Evolutionary conservation across 2,888 invertebrate genomes (phyloP).

Genomic region (Hydropsyche betteni): DNA sequence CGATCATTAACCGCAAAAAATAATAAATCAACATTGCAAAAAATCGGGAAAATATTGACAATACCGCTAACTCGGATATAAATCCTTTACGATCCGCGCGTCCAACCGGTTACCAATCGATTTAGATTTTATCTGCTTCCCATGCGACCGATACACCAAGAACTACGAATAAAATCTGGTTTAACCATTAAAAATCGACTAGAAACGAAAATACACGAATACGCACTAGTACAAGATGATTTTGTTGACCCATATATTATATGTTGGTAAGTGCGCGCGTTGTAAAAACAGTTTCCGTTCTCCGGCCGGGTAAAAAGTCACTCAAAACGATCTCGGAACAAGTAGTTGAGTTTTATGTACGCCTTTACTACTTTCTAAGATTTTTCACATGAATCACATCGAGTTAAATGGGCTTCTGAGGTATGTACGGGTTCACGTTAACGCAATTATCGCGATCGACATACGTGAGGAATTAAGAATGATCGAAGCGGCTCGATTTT

Average conservation of each 20-base stretch:
- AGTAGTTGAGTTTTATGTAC: slow-evolving; percentile 1
- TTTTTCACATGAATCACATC: background rate
- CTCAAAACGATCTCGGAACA: background rate
- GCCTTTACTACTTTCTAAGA: slow-evolving; percentile 16
- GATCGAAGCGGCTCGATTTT: too few relatives aligned
- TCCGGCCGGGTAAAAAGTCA: slow-evolving; percentile 2
- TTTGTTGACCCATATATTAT: slow-evolving; percentile 22
- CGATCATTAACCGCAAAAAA: background rate
- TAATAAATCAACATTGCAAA: slow-evolving; percentile 9
- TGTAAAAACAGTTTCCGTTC: slow-evolving; percentile 20
- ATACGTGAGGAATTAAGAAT: too few relatives aligned
- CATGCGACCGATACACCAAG: background rate
- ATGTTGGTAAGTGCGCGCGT: background rate
- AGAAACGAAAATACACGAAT: background rate
- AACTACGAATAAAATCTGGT: slow-evolving; percentile 7
- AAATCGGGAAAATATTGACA: background rate
- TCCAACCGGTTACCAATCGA: slow-evolving; percentile 14
- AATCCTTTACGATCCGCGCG: slow-evolving; percentile 13
- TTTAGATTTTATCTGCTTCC: slow-evolving; percentile 27
- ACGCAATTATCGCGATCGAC: too few relatives aligned
- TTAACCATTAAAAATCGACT: background rate
- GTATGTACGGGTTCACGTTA: too few relatives aligned
- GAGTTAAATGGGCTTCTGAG: too few relatives aligned
- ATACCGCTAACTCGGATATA: slow-evolving; percentile 9
- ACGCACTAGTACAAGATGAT: background rate